Base-by-base conservation (phyloP, 2,888 invertebrate species). In the Drosophila percnosoma region DNA sequence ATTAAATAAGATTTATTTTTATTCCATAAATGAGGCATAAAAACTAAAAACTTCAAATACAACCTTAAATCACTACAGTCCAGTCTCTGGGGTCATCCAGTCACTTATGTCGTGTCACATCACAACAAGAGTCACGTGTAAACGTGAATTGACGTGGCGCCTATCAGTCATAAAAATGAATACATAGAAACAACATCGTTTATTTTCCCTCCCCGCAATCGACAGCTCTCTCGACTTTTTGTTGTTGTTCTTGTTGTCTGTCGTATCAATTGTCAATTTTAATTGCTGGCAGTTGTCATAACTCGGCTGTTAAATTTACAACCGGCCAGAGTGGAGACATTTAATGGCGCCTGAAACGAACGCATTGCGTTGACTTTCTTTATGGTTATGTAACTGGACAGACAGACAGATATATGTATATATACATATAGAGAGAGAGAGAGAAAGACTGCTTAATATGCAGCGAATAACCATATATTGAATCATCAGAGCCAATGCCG, bases 201-300 rank as follows among this genome's bases (percentile, higher is more conserved):
- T 72, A 72, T 53, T 40, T 13, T 27, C 40, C 4, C 52, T 52
- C n/a, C 21, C 53, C 54, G 34, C 24, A 31, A 8, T 8, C 13
- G 15, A 52, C 51, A 31, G 52, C 31, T 33, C 53, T 65, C 11
- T 51, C 36, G 31, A n/a, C 48, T 29, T 40, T 33, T 57, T 52
- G 27, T 15, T 51, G 38, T 27, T 24, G 29, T 49, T 42, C 24
- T 58, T 62, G 68, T 48, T 38, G 55, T 27, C 65, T 71, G 74
- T 69, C 90, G 69, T 74, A 87, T 87, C 86, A 84, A 82, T 84
- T 90, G 89, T 77, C 78, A 84, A 76, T 87, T 87, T 87, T 89
- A 90, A 87, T 90, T 90, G 90, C 78, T 69, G 80, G 63, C 89
- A 89, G 75, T 89, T 87, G 87, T 90, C 86, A 87, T 90, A 90